Evolutionary conservation across 2,888 invertebrate genomes (phyloP).

Genomic region (Uropetala carovei): DNA sequence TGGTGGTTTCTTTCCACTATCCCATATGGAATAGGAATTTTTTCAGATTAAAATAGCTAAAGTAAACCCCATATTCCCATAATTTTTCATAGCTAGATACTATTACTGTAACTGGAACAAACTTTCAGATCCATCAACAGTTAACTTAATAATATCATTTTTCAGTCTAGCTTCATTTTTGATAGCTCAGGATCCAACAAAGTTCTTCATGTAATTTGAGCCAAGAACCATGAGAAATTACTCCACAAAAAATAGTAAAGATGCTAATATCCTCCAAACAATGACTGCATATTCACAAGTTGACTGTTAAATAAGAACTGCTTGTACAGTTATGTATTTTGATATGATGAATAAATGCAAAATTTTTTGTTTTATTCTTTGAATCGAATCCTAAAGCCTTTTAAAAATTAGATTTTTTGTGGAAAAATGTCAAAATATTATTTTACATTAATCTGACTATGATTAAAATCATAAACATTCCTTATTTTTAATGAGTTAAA

Average conservation of each 20-base stretch:
- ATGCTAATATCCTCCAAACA: neutral
- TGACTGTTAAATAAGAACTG: neutral
- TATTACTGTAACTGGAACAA: no score
- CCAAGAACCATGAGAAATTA: neutral
- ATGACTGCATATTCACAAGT: neutral
- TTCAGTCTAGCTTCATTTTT: neutral
- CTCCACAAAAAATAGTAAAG: neutral
- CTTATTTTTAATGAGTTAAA: neutral
- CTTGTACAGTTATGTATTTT: neutral
- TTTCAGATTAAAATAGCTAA: no score
- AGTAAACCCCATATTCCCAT: no score
- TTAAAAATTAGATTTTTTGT: neutral
- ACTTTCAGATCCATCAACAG: no score
- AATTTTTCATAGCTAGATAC: no score
- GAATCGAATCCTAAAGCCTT: neutral
- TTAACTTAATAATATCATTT: no score
- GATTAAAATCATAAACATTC: neutral
- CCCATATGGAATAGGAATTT: no score
- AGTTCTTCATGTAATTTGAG: neutral
- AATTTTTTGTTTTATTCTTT: neutral
- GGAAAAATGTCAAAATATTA: neutral
- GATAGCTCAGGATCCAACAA: neutral
- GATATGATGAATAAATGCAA: conserved; percentile 31
- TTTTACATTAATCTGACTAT: neutral
- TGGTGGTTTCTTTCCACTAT: no score